Percentiles rank a stretch among this genome's conserved stretches.
Evolutionary conservation across 2,888 invertebrate genomes (phyloP).

Genomic region (Phaedon cochleariae): DNA sequence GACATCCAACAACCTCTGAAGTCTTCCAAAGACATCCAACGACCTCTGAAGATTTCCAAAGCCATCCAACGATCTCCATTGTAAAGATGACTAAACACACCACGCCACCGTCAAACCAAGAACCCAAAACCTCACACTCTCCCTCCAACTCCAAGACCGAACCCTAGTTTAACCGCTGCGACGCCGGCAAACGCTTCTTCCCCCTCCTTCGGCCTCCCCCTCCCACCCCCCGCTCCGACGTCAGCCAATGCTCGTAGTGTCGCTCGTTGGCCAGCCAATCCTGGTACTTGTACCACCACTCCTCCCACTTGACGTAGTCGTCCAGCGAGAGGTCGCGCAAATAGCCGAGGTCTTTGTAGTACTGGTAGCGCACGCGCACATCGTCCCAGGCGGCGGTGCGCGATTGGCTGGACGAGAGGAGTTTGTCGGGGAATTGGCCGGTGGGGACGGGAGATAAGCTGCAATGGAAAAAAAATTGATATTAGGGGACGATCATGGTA

Average conservation of each 20-base stretch:
- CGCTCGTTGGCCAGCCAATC: constrained; percentile 88
- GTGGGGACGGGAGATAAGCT: constrained; percentile 73
- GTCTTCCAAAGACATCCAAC: too few species aligned
- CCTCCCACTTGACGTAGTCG: constrained; percentile 92
- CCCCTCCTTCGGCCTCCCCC: constrained; percentile 36
- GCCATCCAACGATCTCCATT: too few species aligned
- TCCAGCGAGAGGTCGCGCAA: constrained; percentile 79
- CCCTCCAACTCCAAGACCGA: too few species aligned
- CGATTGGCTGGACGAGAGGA: constrained; percentile 76
- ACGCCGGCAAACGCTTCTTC: constrained; percentile 55
- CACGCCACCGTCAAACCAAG: not conserved
- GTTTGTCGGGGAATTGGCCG: constrained; percentile 82
- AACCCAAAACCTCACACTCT: not conserved
- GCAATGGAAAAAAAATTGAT: constrained; percentile 21
- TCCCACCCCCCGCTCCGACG: constrained; percentile 57
- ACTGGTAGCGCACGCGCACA: constrained; percentile 85
- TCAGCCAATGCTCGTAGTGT: constrained; percentile 77
- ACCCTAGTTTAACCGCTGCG: constrained; percentile 58
- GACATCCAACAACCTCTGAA: too few species aligned
- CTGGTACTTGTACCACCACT: constrained; percentile 94
- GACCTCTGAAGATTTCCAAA: too few species aligned
- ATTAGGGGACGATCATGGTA: too few species aligned
- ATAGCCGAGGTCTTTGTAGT: constrained; percentile 89
- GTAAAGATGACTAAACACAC: too few species aligned
- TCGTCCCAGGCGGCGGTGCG: constrained; percentile 85